A percentile compares a stretch with the other conserved stretches of the same genome.
phyloP scores from a whole-genome alignment of 2,113 vertebrate genomes.

The Callipepla squamata region DNA sequence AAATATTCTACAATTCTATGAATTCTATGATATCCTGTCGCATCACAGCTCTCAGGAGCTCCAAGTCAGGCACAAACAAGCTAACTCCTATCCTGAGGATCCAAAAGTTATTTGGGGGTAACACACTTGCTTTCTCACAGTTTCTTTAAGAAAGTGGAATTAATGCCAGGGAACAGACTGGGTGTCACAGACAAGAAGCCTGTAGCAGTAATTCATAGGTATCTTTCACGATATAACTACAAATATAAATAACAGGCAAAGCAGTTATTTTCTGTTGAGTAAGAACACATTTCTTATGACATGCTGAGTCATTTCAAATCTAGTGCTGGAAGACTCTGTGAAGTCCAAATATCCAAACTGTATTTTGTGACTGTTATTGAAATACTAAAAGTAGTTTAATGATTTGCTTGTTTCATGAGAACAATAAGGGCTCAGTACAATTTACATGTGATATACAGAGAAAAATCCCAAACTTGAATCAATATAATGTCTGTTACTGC shows the following conservation, averaged over 20 bases:
- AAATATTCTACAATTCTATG: not conserved
- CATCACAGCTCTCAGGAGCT: not conserved
- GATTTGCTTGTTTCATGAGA: not conserved
- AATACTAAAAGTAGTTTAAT: not conserved
- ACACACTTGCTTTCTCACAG: not conserved
- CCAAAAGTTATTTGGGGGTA: not conserved
- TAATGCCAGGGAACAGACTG: not conserved
- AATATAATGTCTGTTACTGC: not conserved
- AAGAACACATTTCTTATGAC: not conserved
- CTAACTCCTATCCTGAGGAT: not conserved
- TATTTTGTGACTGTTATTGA: not conserved
- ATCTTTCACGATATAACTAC: not conserved
- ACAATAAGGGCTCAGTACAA: not conserved
- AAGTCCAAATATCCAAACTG: not conserved
- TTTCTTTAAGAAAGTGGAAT: not conserved
- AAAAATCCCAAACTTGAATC: slow-evolving; percentile 26
- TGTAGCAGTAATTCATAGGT: not conserved
- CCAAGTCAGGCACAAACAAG: not conserved
- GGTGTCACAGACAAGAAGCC: not conserved
- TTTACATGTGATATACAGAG: not conserved
- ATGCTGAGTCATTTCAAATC: not conserved
- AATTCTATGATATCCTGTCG: not conserved
- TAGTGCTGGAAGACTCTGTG: not conserved
- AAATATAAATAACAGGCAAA: not conserved
- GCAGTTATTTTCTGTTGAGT: not conserved